A percentile compares a stretch with the other conserved stretches of the same genome.
Conservation (phyloP, 2,113 vertebrate species). For the Pseudonaja textilis region DNA sequence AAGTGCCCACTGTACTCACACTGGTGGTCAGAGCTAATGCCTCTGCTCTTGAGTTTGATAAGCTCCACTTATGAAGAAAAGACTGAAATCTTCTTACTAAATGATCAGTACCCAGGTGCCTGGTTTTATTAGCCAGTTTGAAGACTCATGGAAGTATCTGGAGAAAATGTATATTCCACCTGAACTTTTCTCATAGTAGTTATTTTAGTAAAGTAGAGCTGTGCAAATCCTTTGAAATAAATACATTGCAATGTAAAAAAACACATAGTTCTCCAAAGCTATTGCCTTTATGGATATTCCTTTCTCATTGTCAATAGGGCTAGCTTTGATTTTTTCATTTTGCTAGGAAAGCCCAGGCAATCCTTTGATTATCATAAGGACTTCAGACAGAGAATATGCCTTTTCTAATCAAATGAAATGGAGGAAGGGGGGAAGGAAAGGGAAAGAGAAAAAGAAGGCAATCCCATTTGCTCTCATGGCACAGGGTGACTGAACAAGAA, state of each 20-base stretch:
- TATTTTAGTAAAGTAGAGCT: neutral
- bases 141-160: neutral
- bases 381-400: neutral
- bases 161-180: neutral
- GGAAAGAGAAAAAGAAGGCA: too few species aligned
- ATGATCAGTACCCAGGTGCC: neutral
- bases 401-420: neutral
- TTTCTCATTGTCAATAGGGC: neutral
- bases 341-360: neutral
- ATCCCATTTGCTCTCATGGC: constrained; percentile 2
- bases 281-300: neutral
- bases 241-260: neutral
- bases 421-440: neutral
- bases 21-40: neutral
- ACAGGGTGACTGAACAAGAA: constrained; percentile 49
- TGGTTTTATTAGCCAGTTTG: neutral
- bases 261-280: neutral
- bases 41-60: neutral
- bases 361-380: neutral
- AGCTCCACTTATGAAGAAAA: neutral
- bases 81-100: neutral
- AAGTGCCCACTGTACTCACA: neutral
- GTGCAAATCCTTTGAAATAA: neutral
- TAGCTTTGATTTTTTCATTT: neutral
- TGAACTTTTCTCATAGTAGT: neutral